Evolutionary conservation across 2,797 vertebrate species (phyloP).

Genomic region (Scomberomorus guttatus): DNA sequence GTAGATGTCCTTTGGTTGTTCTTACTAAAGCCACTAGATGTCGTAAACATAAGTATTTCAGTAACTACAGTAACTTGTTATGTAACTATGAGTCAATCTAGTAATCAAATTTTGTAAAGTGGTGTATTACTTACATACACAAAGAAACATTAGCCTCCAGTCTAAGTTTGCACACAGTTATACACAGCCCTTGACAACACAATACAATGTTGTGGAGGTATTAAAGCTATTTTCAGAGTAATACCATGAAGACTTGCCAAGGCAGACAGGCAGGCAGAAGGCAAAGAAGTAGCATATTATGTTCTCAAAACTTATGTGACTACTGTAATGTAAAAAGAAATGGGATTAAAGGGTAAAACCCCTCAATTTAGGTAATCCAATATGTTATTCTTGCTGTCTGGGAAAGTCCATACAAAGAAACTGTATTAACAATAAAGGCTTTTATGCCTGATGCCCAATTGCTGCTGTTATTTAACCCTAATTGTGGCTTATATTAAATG

Average conservation of each 20-base stretch:
- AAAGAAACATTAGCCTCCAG: slow-evolving; percentile 33
- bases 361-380: slow-evolving; percentile 71
- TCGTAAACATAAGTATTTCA: too few relatives aligned
- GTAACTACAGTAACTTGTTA: slow-evolving; percentile 14
- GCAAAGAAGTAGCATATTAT: slow-evolving; percentile 69
- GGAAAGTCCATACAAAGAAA: slow-evolving; percentile 62
- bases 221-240: slow-evolving; percentile 70
- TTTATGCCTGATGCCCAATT: slow-evolving; percentile 24
- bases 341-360: slow-evolving; percentile 73
- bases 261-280: slow-evolving; percentile 57
- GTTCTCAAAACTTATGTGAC: slow-evolving; percentile 64
- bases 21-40: too few relatives aligned
- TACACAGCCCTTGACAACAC: slow-evolving; percentile 36
- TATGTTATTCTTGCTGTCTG: slow-evolving; percentile 63
- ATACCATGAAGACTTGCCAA: slow-evolving; percentile 48
- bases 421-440: slow-evolving; percentile 33
- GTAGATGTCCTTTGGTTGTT: too few relatives aligned
- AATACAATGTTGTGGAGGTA: slow-evolving; percentile 58
- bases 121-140: slow-evolving; percentile 18
- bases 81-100: neutral
- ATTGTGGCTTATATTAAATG: slow-evolving; percentile 15
- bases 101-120: slow-evolving; percentile 8
- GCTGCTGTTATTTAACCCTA: slow-evolving; percentile 22
- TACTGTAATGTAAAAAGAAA: slow-evolving; percentile 67
- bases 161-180: slow-evolving; percentile 16